Conservation (phyloP, 2,797 vertebrate species). For the Botia kubotai region DNA sequence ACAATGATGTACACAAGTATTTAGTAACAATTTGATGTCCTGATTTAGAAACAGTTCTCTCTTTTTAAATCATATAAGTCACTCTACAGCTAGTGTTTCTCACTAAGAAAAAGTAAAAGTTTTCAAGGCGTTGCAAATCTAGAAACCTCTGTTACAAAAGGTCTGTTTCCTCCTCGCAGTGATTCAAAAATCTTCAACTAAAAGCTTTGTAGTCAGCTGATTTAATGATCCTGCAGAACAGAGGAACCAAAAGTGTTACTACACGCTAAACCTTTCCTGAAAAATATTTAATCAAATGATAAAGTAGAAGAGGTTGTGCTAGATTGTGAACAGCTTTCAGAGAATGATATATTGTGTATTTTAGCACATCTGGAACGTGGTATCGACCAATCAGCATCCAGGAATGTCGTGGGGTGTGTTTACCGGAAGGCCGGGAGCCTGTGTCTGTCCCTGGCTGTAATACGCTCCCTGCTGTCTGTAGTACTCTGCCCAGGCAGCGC, state of each 20-base stretch:
- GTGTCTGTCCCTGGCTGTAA: conserved; percentile 93
- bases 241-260: conserved; percentile 15
- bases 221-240: conserved; percentile 91
- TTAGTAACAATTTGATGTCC: conserved; percentile 94
- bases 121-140: conserved; percentile 97
- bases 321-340: no score
- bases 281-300: neutral
- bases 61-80: conserved; percentile 85
- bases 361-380: no score
- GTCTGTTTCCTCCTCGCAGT: conserved; percentile 85
- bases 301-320: neutral
- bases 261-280: neutral
- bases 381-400: no score
- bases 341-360: no score
- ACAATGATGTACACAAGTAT: conserved; percentile 90
- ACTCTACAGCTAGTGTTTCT: conserved; percentile 99
- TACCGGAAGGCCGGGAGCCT: conserved; percentile 89
- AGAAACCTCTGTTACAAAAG: conserved; percentile 92
- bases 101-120: conserved; percentile 91
- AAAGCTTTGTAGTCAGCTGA: conserved; percentile 69
- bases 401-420: conserved; percentile 9
- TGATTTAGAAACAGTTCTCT: conserved; percentile 92
- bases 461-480: conserved; percentile 96
- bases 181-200: conserved; percentile 81
- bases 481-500: conserved; percentile 93